Conservation (phyloP, 2,888 invertebrate species). For the Nesidiocoris tenuis region DNA sequence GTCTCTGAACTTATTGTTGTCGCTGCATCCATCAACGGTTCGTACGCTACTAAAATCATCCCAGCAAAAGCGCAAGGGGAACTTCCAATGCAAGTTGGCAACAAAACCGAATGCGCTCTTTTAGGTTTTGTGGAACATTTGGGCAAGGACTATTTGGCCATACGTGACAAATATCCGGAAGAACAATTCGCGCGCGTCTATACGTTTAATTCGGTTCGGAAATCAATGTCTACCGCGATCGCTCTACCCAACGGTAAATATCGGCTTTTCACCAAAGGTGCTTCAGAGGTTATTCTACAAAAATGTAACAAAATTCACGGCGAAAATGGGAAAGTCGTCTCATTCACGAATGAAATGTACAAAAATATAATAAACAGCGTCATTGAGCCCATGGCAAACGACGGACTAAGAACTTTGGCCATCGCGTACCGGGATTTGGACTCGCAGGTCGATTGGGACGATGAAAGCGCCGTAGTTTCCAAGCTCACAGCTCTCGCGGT, state of each 20-base stretch:
- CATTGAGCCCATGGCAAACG: slow-evolving; percentile 52
- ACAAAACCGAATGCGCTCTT: slow-evolving; percentile 68
- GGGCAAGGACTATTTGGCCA: slow-evolving; percentile 60
- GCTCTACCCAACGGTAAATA: slow-evolving; percentile 57
- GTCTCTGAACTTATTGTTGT: slow-evolving; percentile 58
- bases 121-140: slow-evolving; percentile 62
- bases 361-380: slow-evolving; percentile 50
- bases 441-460: slow-evolving; percentile 59
- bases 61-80: slow-evolving; percentile 50
- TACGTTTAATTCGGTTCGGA: slow-evolving; percentile 67
- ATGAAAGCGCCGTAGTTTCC: slow-evolving; percentile 58
- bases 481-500: slow-evolving; percentile 60
- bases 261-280: slow-evolving; percentile 64
- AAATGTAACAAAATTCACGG: slow-evolving; percentile 58
- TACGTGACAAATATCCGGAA: slow-evolving; percentile 60
- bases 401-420: slow-evolving; percentile 61
- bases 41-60: slow-evolving; percentile 61
- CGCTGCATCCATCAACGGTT: slow-evolving; percentile 62
- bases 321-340: slow-evolving; percentile 50
- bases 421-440: slow-evolving; percentile 61
- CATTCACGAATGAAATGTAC: slow-evolving; percentile 50
- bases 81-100: slow-evolving; percentile 61
- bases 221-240: slow-evolving; percentile 66
- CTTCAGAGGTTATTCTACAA: slow-evolving; percentile 64
- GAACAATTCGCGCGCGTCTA: slow-evolving; percentile 59